Percentiles rank a stretch among this genome's conserved stretches.
These are phyloP conservation scores for Drosophila nasuta DNA, from an alignment of 1,140 invertebrate genomes.

Conservation along the genomic window DNA sequence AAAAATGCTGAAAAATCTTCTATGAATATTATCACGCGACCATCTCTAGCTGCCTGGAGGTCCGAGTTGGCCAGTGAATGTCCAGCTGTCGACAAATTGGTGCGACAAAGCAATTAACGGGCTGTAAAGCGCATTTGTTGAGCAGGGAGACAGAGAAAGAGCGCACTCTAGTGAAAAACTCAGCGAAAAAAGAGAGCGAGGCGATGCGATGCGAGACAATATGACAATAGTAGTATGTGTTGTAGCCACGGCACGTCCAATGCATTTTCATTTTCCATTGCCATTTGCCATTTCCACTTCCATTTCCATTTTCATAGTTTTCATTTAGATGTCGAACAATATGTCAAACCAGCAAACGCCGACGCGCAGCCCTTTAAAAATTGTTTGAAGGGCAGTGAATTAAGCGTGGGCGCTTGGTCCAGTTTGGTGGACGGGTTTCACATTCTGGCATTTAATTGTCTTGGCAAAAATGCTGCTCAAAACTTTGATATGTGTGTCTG, in stretches of 20 bases:
- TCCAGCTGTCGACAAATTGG: constrained; percentile 57
- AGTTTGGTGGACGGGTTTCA: background rate
- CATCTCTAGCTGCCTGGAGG: constrained; percentile 2
- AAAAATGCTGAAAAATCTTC: background rate
- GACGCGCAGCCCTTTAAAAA: constrained; percentile 23
- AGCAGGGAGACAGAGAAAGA: background rate
- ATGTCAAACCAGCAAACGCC: constrained; percentile 52
- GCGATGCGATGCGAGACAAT: background rate
- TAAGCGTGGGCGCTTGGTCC: background rate
- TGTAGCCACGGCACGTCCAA: constrained; percentile 4
- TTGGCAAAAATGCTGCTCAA: constrained; percentile 48
- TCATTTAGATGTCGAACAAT: constrained; percentile 42
- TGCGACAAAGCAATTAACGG: constrained; percentile 69
- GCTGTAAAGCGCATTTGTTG: constrained; percentile 45
- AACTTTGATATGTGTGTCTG: constrained; percentile 52
- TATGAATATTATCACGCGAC: background rate
- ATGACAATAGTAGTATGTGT: constrained; percentile 21
- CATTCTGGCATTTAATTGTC: constrained; percentile 76
- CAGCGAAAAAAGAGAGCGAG: background rate
- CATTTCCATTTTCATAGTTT: constrained; percentile 36
- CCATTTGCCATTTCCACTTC: constrained; percentile 19
- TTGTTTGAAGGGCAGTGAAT: constrained; percentile 24
- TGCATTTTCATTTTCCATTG: constrained; percentile 56
- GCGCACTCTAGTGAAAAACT: constrained; percentile 26
- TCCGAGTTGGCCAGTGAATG: constrained; percentile 8